Percentiles rank a stretch among this genome's conserved stretches.
phyloP scores from a whole-genome alignment of 2,797 vertebrate genomes.

The Sylvia borin region DNA sequence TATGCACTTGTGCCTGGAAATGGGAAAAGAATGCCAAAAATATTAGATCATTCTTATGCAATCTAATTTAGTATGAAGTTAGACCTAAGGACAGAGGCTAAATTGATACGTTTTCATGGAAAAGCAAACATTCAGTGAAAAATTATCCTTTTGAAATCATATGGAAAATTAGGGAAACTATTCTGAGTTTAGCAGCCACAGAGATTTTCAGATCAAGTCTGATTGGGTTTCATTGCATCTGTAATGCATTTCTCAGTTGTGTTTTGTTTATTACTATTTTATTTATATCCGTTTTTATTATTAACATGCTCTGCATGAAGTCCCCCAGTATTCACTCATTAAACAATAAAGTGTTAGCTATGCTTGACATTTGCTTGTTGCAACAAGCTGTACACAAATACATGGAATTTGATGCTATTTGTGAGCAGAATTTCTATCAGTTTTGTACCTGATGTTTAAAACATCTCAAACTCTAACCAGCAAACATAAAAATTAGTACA shows the following conservation, averaged over 20 bases:
- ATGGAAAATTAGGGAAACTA: not conserved
- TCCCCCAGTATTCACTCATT: not conserved
- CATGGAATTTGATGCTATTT: not conserved
- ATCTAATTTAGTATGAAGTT: not conserved
- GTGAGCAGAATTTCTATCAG: not conserved
- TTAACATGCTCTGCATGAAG: rapidly evolving
- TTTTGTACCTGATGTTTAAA: not conserved
- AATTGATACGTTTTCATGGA: not conserved
- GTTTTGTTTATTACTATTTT: not conserved
- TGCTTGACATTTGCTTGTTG: not conserved
- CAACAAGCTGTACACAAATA: not conserved
- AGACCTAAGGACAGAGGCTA: not conserved
- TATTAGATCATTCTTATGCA: not conserved
- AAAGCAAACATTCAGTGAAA: not conserved
- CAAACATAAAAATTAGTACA: not conserved
- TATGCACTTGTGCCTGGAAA: not conserved
- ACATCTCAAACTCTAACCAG: not conserved
- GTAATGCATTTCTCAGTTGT: not conserved
- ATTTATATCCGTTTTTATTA: not conserved
- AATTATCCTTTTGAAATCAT: not conserved
- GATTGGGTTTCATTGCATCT: not conserved
- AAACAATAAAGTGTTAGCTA: not conserved
- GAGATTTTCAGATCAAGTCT: not conserved
- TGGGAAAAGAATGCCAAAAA: constrained; percentile 17
- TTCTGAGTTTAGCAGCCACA: not conserved